Evolutionary conservation across 2,888 invertebrate species (phyloP), one percentile per base, ranked within the genome.

Genomic region (Teleiodes luculella): DNA sequence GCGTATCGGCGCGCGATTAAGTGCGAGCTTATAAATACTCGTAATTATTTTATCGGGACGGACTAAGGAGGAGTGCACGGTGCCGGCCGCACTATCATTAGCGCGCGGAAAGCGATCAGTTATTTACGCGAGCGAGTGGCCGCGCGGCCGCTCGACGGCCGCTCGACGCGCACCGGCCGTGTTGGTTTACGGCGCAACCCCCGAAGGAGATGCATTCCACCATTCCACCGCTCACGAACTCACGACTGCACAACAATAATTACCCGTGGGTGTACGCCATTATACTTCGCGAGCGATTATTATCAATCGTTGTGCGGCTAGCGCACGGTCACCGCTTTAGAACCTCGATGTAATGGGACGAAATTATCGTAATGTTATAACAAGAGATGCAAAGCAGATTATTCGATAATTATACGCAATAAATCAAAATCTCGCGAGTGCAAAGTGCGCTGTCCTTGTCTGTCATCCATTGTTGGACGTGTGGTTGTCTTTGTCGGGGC

Each of bases 231-330:
- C 87, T 83, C 89, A 89, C 89, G 89, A 89, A 83, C 88, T 88
- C 88, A 89, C 88, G 88, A 89, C 88, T 84, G 80, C 86, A 86
- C 87, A 83, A 86, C 88, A 86, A 89, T 89, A 89, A 89, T 89
- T 89, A 89, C 86, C 87, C 83, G 88, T 88, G 89, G 89, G 88
- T 88, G 90, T 90, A 87, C 88, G 86, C 87, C 83, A 90, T 89
- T 89, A 88, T 89, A 86, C 84, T 87, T 87, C 85, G 84, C 88
- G 78, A 85, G 83, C 84, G 88, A 87, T 89, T 87, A 89, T 89
- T 89, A 90, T 88, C 89, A 88, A 87, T 86, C 83, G 84, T 72
- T 85, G 83, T 76, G 73, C 67, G 72, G 69, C 84, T 83, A 85
- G 86, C 80, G 78, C 79, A 83, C 85, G 81, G 88, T 87, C 86